These are phyloP conservation scores for Ochropleura plecta DNA, from an alignment of 2,888 invertebrate genomes.

Conservation along the genomic window DNA sequence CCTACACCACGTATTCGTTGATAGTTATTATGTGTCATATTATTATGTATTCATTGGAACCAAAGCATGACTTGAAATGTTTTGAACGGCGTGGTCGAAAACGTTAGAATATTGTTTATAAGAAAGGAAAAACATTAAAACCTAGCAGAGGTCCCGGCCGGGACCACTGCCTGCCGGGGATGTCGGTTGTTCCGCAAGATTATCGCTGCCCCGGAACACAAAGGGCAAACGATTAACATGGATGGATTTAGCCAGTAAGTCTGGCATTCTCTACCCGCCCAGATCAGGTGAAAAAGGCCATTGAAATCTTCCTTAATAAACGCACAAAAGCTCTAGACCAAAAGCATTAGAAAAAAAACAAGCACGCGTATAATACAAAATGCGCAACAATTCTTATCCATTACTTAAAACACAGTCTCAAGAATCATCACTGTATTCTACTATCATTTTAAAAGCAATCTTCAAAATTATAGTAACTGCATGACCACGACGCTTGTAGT, in stretches of 20 bases:
- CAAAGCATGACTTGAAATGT: constrained; percentile 21
- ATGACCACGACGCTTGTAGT: constrained; percentile 29
- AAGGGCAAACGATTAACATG: no score
- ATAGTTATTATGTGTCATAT: constrained; percentile 17
- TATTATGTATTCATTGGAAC: constrained; percentile 22
- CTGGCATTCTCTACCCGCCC: no score
- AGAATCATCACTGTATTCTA: constrained; percentile 34
- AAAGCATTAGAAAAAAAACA: constrained; percentile 10
- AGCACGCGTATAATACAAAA: constrained; percentile 29
- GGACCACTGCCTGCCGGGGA: no score
- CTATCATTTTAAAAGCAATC: constrained; percentile 52
- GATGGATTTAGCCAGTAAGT: no score
- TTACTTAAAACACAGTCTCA: constrained; percentile 48
- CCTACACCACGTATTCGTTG: constrained; percentile 10
- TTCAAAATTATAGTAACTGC: constrained; percentile 51
- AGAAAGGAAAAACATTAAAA: background rate
- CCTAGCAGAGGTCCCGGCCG: no score
- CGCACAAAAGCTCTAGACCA: background rate
- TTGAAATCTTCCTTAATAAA: background rate
- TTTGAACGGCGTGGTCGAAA: background rate
- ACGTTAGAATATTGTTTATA: background rate
- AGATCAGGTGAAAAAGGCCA: no score
- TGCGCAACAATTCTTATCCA: constrained; percentile 33
- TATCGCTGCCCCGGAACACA: no score
- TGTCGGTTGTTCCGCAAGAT: no score